These are phyloP conservation scores for Phacellophora camtschatica DNA, from an alignment of 30 jellyfish, hydroid and myxozoan species.

Conservation along the genomic window DNA sequence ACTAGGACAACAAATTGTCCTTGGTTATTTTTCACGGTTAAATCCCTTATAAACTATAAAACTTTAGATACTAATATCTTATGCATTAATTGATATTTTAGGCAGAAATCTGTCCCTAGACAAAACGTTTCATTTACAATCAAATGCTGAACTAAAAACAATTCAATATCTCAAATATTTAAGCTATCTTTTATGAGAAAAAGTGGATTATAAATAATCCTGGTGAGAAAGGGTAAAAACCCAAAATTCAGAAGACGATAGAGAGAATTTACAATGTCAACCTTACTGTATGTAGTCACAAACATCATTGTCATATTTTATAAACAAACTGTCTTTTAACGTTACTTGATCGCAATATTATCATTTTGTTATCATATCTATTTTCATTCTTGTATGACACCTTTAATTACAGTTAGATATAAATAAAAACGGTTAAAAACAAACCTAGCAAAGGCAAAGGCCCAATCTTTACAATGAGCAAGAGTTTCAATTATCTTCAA, in stretches of 20 bases:
- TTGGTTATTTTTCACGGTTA: no score
- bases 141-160: no score
- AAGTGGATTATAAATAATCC: no score
- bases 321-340: slow-evolving; percentile 2
- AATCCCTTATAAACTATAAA: no score
- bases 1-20: no score
- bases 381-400: slow-evolving; percentile 49
- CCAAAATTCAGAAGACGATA: not conserved
- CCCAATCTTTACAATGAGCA: no score
- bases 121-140: no score
- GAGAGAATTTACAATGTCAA: not conserved
- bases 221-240: not conserved
- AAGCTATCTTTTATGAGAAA: no score
- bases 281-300: slow-evolving; percentile 7
- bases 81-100: no score
- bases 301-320: slow-evolving; percentile 12
- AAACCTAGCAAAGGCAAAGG: slow-evolving; percentile 29
- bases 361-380: slow-evolving; percentile 55
- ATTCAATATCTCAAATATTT: no score
- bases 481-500: not conserved
- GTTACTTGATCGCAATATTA: slow-evolving; percentile 37
- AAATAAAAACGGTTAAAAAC: slow-evolving; percentile 65
- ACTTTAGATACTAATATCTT: no score
- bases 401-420: slow-evolving; percentile 53
- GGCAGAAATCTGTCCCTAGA: no score